Conservation (phyloP, 1,140 invertebrate genomes). For the Drosophila bocqueti region DNA sequence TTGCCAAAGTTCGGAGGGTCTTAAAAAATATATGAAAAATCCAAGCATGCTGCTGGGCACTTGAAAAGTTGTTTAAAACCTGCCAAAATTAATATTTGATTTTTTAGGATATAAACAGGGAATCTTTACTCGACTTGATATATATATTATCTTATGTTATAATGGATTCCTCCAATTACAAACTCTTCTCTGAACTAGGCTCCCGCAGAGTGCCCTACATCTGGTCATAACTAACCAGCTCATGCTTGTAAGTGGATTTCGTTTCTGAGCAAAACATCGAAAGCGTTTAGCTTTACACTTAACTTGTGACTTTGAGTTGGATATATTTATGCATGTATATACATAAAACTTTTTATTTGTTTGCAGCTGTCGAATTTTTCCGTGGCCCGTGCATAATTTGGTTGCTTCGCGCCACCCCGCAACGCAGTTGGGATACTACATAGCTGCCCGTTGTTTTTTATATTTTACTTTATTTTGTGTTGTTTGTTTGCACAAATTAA, state of each 20-base stretch:
- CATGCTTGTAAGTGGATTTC: not conserved
- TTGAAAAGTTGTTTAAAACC: conserved; percentile 1
- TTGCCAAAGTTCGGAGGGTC: conserved; percentile 11
- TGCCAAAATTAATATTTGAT: conserved; percentile 6
- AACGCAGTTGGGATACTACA: conserved; percentile 22
- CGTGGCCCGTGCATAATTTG: conserved; percentile 51
- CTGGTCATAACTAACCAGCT: not conserved
- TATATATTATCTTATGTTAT: not conserved
- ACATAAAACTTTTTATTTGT: conserved; percentile 51
- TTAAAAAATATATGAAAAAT: conserved; percentile 1
- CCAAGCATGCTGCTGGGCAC: conserved; percentile 1
- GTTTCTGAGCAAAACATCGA: conserved; percentile 12
- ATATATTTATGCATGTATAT: conserved; percentile 27
- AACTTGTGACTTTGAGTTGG: conserved; percentile 59
- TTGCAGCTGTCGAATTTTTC: conserved; percentile 51
- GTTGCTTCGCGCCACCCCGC: conserved; percentile 9
- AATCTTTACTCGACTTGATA: not conserved
- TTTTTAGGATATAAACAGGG: not conserved
- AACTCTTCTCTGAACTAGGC: not conserved
- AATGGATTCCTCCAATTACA: not conserved
- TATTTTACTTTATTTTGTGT: conserved; percentile 14
- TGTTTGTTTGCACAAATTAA: conserved; percentile 81
- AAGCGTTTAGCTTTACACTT: conserved; percentile 61
- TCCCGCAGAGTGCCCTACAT: not conserved
- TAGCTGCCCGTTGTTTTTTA: conserved; percentile 20